Evolutionary conservation across 2,113 vertebrate species (phyloP).

Genomic region (Eidolon helvum): DNA sequence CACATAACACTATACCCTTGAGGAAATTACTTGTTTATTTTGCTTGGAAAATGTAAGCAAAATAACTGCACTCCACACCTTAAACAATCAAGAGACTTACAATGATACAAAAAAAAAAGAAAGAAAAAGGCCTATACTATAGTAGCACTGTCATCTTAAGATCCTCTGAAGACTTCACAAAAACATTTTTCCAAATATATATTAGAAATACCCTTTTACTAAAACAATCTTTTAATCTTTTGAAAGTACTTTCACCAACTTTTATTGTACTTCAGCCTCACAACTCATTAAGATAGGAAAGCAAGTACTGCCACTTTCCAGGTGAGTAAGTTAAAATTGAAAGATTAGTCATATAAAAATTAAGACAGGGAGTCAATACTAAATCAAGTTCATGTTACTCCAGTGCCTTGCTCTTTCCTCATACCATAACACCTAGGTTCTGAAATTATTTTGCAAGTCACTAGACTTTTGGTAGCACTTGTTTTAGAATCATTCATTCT

Average conservation of each 20-base stretch:
- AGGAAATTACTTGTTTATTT: not conserved
- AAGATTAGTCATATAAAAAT: not conserved
- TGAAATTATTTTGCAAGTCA: not conserved
- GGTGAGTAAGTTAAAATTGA: not conserved
- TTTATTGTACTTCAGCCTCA: not conserved
- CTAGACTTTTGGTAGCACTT: not conserved
- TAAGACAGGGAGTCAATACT: not conserved
- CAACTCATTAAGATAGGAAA: not conserved
- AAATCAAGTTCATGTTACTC: not conserved
- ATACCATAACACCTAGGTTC: not conserved
- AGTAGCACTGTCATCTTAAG: no score
- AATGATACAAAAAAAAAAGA: not conserved
- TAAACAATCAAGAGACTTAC: not conserved
- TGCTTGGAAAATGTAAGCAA: not conserved
- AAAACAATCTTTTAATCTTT: not conserved
- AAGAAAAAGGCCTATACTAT: not conserved
- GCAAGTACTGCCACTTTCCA: not conserved
- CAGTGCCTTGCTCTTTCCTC: not conserved
- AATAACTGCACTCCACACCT: not conserved
- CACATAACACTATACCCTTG: not conserved
- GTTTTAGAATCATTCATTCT: not conserved
- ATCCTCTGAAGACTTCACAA: not conserved
- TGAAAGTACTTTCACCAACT: not conserved
- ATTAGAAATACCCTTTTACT: not conserved
- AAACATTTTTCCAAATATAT: conserved; percentile 1